Evolutionary conservation across 2,888 invertebrate species (phyloP).

Genomic region (Yponomeuta malinellus): DNA sequence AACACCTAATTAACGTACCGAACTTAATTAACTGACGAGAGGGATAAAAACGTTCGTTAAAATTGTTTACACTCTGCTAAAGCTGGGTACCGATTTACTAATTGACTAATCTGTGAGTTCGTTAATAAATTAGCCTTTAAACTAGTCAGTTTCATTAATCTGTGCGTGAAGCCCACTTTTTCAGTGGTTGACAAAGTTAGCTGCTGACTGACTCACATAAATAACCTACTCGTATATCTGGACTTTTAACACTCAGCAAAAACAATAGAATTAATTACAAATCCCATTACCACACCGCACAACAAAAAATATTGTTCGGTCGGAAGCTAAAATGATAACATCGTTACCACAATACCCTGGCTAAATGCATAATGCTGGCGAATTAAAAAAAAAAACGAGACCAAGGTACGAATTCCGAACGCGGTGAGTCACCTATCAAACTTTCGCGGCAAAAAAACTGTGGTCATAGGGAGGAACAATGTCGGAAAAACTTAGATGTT

Average conservation of each 20-base stretch:
- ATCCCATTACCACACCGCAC: background rate
- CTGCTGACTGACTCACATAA: too few relatives aligned
- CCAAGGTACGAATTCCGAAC: slow-evolving; percentile 30
- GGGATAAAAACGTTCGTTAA: background rate
- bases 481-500: too few relatives aligned
- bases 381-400: slow-evolving; percentile 21
- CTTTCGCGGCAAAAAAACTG: slow-evolving; percentile 28
- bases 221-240: too few relatives aligned
- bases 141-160: background rate
- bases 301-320: background rate
- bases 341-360: background rate
- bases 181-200: too few relatives aligned
- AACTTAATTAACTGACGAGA: background rate
- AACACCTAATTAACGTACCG: background rate
- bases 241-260: background rate
- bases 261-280: background rate
- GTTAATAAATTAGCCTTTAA: background rate
- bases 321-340: slow-evolving; percentile 12
- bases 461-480: background rate
- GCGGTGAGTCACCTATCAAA: slow-evolving; percentile 58
- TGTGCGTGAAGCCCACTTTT: too few relatives aligned
- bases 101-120: background rate
- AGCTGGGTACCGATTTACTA: background rate
- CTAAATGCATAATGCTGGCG: slow-evolving; percentile 2
- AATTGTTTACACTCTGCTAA: background rate